These are phyloP conservation scores for Liodrosophila aerea DNA, from an alignment of 2,888 invertebrate species.

Conservation along the genomic window DNA sequence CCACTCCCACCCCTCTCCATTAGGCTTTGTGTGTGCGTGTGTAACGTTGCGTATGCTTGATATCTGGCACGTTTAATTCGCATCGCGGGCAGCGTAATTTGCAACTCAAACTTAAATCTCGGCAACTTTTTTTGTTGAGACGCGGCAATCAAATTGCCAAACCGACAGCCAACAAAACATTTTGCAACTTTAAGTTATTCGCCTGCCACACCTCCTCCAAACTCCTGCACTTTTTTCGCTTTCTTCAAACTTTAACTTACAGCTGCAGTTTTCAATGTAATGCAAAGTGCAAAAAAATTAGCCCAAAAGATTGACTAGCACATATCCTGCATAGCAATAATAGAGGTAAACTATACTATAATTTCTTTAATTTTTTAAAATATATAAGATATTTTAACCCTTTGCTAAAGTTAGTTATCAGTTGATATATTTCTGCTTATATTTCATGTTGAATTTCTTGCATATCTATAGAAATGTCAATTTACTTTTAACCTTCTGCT, in stretches of 20 bases:
- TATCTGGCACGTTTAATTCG: conserved; percentile 61
- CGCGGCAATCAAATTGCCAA: conserved; percentile 53
- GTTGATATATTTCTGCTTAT: no score
- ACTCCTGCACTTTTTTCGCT: not conserved
- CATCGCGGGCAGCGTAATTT: conserved; percentile 40
- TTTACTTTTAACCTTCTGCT: no score
- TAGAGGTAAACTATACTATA: no score
- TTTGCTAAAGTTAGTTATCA: no score
- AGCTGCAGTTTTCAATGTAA: conserved; percentile 48
- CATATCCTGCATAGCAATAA: no score
- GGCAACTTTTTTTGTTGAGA: conserved; percentile 30
- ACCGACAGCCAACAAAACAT: conserved; percentile 29
- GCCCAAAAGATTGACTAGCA: no score
- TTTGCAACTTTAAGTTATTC: not conserved
- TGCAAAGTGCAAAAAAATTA: conserved; percentile 14
- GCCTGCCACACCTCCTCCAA: not conserved
- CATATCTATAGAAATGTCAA: no score
- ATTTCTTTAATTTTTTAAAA: no score
- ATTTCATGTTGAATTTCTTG: no score
- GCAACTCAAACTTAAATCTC: conserved; percentile 66
- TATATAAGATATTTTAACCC: no score
- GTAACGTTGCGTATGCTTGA: conserved; percentile 63
- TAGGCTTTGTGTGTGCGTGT: not conserved
- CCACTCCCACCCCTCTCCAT: not conserved
- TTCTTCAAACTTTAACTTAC: conserved; percentile 9